Conservation (phyloP, 2,888 invertebrate species). For the Drosophila sordidapex region DNA sequence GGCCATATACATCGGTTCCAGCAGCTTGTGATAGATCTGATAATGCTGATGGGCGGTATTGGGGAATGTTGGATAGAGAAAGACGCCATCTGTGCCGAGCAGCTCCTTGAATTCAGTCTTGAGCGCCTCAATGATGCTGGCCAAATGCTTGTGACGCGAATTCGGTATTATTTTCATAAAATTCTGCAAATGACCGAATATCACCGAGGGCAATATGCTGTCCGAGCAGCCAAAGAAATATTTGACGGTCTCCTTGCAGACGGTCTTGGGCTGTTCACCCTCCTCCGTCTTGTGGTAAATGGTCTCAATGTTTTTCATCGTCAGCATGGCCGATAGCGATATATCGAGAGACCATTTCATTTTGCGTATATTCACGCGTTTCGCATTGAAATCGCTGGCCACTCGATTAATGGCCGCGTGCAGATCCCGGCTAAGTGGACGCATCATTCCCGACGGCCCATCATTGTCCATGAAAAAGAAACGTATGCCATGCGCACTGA, state of each 20-base stretch:
- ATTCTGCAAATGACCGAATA: slow-evolving; percentile 87
- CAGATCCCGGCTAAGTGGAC: slow-evolving; percentile 83
- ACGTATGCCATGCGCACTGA: slow-evolving; percentile 87
- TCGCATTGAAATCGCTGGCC: slow-evolving; percentile 84
- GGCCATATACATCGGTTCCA: slow-evolving; percentile 91
- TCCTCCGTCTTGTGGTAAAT: slow-evolving; percentile 88
- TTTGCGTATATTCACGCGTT: slow-evolving; percentile 87
- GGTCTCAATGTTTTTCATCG: slow-evolving; percentile 88
- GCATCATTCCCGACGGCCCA: slow-evolving; percentile 88
- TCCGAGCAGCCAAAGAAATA: slow-evolving; percentile 85
- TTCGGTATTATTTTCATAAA: slow-evolving; percentile 87
- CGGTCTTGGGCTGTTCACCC: slow-evolving; percentile 87
- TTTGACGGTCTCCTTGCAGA: slow-evolving; percentile 88
- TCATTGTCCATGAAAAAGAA: slow-evolving; percentile 93
- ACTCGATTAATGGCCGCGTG: slow-evolving; percentile 84
- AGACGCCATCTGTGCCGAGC: slow-evolving; percentile 87
- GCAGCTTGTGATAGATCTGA: slow-evolving; percentile 87
- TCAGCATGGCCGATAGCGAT: slow-evolving; percentile 86
- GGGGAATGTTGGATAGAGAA: slow-evolving; percentile 88
- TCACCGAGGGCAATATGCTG: slow-evolving; percentile 87
- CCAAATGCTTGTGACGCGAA: slow-evolving; percentile 86
- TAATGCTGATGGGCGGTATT: slow-evolving; percentile 87
- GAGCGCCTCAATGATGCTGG: slow-evolving; percentile 86
- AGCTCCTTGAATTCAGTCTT: slow-evolving; percentile 87
- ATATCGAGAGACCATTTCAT: slow-evolving; percentile 89